phyloP scores from a whole-genome alignment of 2,797 vertebrate genomes.

The Propithecus deckenii region DNA sequence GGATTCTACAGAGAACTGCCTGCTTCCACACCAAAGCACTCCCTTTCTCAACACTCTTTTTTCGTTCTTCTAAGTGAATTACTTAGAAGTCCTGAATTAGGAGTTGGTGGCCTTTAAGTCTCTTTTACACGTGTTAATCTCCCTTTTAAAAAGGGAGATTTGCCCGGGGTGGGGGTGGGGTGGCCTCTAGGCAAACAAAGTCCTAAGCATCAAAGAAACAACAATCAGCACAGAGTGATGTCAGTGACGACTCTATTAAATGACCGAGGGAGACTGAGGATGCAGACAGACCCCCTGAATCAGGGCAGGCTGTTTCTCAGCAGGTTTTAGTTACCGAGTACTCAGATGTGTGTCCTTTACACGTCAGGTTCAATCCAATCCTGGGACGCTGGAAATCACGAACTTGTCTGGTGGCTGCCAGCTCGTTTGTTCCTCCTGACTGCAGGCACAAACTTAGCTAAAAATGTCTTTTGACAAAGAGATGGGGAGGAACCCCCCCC shows the following conservation, averaged over 20 bases:
- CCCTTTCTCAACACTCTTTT: not conserved
- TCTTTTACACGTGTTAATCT: not conserved
- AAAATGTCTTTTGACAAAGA: not conserved
- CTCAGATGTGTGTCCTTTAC: not conserved
- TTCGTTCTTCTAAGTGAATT: not conserved
- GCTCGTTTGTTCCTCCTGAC: fast-evolving
- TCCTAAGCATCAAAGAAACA: not conserved
- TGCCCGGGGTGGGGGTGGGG: not conserved
- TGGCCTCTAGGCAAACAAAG: not conserved
- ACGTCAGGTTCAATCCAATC: not conserved
- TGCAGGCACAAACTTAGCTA: not conserved
- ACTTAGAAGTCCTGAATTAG: not conserved
- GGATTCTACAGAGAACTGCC: not conserved
- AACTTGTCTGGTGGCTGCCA: not conserved
- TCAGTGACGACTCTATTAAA: not conserved
- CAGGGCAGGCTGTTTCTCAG: not conserved
- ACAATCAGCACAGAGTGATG: not conserved
- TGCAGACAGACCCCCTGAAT: not conserved
- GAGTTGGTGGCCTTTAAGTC: not conserved
- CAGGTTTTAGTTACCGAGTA: not conserved
- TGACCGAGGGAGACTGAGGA: not conserved
- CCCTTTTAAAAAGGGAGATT: not conserved
- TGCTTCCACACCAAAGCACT: not conserved
- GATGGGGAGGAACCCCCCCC: not conserved
- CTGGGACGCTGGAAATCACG: not conserved